phyloP scores from a whole-genome alignment of 2,888 invertebrate species.

The Diplolepis rosae region DNA sequence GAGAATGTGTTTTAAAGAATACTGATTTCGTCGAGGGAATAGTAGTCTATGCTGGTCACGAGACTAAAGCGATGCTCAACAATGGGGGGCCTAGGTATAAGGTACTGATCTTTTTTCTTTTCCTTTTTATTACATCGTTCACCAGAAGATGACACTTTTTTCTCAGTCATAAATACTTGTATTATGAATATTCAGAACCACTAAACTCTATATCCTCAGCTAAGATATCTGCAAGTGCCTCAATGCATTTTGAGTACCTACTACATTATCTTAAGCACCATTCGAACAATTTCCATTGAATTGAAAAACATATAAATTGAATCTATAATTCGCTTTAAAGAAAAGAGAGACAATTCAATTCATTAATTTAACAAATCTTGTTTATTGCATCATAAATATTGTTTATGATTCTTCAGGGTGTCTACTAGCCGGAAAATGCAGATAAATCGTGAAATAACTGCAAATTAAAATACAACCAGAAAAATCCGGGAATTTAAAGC shows the following conservation, averaged over 20 bases:
- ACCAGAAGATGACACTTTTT: slow-evolving; percentile 15
- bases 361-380: no score
- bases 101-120: slow-evolving; percentile 51
- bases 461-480: no score
- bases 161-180: neutral
- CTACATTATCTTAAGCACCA: neutral
- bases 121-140: slow-evolving; percentile 5
- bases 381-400: no score
- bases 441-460: no score
- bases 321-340: no score
- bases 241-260: neutral
- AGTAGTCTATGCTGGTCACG: slow-evolving; percentile 96
- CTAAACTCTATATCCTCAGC: neutral
- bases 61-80: slow-evolving; percentile 98
- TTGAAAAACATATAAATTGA: no score
- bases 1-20: slow-evolving; percentile 96
- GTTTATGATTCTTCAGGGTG: no score
- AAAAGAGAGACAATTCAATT: no score
- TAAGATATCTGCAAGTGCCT: no score
- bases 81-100: slow-evolving; percentile 90
- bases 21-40: slow-evolving; percentile 97
- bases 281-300: no score
- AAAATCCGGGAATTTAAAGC: no score
- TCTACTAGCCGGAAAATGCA: no score
- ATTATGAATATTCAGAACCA: slow-evolving; percentile 16